phyloP scores from a whole-genome alignment of 2,888 invertebrate genomes.

The Clistopyga incitator region DNA sequence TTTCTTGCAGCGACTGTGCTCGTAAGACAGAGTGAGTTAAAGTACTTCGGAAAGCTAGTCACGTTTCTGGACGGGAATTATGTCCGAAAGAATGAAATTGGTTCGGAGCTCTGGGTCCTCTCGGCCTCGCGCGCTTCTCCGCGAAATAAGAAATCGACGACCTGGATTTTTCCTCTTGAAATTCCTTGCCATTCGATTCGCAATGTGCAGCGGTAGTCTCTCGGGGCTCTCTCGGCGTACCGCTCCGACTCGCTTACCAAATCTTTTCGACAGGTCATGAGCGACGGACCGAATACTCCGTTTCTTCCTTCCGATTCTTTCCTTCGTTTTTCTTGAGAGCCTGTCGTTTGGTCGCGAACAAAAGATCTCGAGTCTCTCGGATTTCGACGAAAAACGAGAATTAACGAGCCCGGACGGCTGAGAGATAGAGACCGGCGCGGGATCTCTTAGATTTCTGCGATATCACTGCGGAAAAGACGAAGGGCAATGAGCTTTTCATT shows the following conservation, averaged over 20 bases:
- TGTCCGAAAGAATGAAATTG: conserved; percentile 66
- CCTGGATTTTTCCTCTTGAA: conserved; percentile 25
- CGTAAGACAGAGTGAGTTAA: neutral
- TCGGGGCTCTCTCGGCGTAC: neutral
- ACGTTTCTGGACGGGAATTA: conserved; percentile 66
- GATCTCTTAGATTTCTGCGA: conserved; percentile 5
- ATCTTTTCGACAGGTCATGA: conserved; percentile 23
- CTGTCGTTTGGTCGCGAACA: conserved; percentile 10
- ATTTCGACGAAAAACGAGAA: conserved; percentile 33
- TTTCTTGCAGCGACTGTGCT: neutral
- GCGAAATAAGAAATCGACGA: conserved; percentile 44
- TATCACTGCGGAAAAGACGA: conserved; percentile 1
- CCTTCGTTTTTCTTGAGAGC: neutral
- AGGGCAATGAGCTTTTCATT: conserved; percentile 16
- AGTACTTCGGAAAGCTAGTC: conserved; percentile 59
- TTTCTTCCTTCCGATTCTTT: neutral
- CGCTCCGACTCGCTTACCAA: conserved; percentile 17
- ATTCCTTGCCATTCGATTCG: conserved; percentile 35
- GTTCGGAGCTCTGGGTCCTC: conserved; percentile 22
- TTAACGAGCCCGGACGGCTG: conserved; percentile 17
- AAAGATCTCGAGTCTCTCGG: conserved; percentile 6
- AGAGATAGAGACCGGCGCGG: neutral
- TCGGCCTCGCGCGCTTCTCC: neutral
- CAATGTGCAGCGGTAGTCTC: conserved; percentile 19
- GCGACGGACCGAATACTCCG: conserved; percentile 11